Conservation (phyloP, 2,113 vertebrate genomes). For the Ciconia boyciana region DNA sequence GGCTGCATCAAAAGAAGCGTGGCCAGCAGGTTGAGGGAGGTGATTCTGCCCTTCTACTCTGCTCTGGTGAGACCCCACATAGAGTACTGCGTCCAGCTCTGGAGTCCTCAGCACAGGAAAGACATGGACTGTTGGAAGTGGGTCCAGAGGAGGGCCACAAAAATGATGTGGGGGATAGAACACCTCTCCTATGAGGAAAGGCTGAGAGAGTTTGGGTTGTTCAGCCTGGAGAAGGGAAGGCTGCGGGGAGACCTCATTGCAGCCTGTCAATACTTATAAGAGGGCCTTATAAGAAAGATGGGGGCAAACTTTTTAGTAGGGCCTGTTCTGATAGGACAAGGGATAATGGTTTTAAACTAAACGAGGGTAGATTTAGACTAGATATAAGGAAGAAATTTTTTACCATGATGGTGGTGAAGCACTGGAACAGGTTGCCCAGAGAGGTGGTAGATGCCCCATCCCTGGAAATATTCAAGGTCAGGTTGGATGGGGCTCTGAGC, state of each 20-base stretch:
- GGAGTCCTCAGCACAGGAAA: neutral
- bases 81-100: neutral
- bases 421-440: neutral
- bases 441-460: neutral
- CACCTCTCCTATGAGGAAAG: neutral
- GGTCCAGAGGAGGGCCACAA: neutral
- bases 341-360: neutral
- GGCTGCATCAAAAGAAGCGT: neutral
- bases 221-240: neutral
- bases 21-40: neutral
- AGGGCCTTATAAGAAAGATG: neutral
- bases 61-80: too few relatives aligned
- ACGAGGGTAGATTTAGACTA: neutral
- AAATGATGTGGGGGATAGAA: neutral
- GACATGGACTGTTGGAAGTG: neutral
- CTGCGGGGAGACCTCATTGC: rapidly evolving
- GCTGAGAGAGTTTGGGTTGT: neutral
- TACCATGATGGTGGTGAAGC: neutral
- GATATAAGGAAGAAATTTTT: neutral
- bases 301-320: neutral
- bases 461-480: neutral
- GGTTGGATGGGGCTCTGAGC: neutral
- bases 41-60: neutral
- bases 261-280: neutral
- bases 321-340: neutral